A percentile compares a stretch with the other conserved stretches of the same genome.
These are phyloP conservation scores for Ochotona princeps DNA, from an alignment of 2,113 vertebrate genomes.

Conservation along the genomic window DNA sequence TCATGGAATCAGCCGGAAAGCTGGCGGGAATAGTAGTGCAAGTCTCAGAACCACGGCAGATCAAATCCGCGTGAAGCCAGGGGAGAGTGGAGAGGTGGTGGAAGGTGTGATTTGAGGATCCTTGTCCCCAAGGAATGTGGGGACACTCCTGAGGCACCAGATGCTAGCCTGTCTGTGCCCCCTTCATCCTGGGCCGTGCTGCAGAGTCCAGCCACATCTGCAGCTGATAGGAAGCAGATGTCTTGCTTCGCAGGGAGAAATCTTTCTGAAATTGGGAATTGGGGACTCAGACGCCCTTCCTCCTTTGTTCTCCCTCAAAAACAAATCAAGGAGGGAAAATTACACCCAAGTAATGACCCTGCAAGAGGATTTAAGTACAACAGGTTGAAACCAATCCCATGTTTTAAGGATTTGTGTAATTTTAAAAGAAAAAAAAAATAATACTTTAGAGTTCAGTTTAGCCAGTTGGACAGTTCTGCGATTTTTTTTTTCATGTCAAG, in stretches of 20 bases:
- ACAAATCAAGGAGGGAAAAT: conserved; percentile 73
- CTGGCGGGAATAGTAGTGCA: neutral
- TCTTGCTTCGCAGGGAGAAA: neutral
- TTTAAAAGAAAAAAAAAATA: conserved; percentile 54
- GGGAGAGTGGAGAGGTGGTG: neutral
- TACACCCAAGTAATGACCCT: conserved; percentile 60
- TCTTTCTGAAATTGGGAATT: neutral
- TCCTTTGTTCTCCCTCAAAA: conserved; percentile 52
- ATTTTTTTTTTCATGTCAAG: conserved; percentile 38
- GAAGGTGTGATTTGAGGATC: neutral
- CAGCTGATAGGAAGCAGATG: conserved; percentile 79
- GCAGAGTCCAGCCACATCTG: conserved; percentile 11
- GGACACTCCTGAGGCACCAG: conserved; percentile 49
- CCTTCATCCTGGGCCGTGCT: neutral
- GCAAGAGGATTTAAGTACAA: conserved; percentile 62
- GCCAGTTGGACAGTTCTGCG: conserved; percentile 56
- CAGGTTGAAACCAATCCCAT: conserved; percentile 73
- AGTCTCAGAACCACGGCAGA: neutral
- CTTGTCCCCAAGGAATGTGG: neutral
- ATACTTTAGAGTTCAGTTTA: conserved; percentile 58
- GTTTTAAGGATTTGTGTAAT: conserved; percentile 79
- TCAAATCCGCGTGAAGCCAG: neutral
- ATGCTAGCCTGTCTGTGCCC: conserved; percentile 35
- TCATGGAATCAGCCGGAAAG: neutral
- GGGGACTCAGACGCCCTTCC: conserved; percentile 34